Conservation (phyloP, 2,888 invertebrate species). For the Dyspetes luteomarginatus region DNA sequence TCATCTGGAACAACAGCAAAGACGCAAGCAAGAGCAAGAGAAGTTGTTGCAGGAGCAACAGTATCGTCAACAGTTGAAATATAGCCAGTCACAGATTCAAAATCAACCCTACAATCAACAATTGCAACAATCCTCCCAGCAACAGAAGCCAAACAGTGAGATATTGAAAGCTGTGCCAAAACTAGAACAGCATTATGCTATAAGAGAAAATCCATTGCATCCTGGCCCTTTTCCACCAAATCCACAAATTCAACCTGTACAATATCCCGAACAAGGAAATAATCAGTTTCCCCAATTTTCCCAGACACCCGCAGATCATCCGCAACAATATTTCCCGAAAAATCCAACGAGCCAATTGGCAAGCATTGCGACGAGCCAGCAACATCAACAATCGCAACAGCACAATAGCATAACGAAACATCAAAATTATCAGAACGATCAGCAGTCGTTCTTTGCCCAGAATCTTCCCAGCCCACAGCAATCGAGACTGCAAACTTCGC, state of each 20-base stretch:
- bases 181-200: constrained; percentile 89
- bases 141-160: constrained; percentile 87
- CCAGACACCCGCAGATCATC: constrained; percentile 75
- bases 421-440: constrained; percentile 78
- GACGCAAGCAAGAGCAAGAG: constrained; percentile 80
- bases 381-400: constrained; percentile 74
- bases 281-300: constrained; percentile 85
- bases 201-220: constrained; percentile 81
- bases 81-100: constrained; percentile 74
- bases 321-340: constrained; percentile 50
- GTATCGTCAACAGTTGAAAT: constrained; percentile 81
- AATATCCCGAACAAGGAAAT: constrained; percentile 67
- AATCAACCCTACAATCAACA: constrained; percentile 84
- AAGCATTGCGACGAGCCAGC: constrained; percentile 34
- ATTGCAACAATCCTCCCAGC: constrained; percentile 62
- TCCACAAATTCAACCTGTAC: constrained; percentile 69
- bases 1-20: constrained; percentile 78
- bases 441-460: constrained; percentile 76
- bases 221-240: constrained; percentile 81
- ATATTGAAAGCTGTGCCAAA: constrained; percentile 91
- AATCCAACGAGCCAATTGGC: constrained; percentile 47
- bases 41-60: constrained; percentile 70
- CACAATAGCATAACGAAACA: constrained; percentile 75
- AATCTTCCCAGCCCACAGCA: constrained; percentile 76
- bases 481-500: constrained; percentile 75